A percentile compares a stretch with the other conserved stretches of the same genome.
Conservation (phyloP, 2,888 invertebrate species). For the Oxyteleia sp. region DNA sequence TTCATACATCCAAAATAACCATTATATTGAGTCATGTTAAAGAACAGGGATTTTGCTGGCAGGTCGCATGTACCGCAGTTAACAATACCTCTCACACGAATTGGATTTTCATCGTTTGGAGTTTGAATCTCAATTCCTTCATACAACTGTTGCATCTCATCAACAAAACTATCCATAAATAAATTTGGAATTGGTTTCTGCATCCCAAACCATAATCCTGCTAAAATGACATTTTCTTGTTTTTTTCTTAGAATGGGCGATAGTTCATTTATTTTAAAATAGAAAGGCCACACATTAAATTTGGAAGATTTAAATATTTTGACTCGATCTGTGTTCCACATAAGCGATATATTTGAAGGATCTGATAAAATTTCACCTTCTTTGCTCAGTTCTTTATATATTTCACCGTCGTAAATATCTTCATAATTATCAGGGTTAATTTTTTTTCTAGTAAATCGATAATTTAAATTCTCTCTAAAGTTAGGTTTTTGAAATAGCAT, state of each 20-base stretch:
- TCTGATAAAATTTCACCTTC: neutral
- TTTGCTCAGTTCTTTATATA: neutral
- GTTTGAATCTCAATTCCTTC: constrained; percentile 18
- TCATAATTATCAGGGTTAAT: constrained; percentile 9
- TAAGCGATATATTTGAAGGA: constrained; percentile 2
- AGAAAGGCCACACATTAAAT: constrained; percentile 18
- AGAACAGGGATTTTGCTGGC: constrained; percentile 52
- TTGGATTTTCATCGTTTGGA: neutral
- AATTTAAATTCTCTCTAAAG: constrained; percentile 60
- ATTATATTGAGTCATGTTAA: constrained; percentile 49
- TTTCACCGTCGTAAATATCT: constrained; percentile 31
- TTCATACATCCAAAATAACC: constrained; percentile 34
- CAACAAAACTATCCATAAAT: constrained; percentile 23
- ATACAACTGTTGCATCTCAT: constrained; percentile 31
- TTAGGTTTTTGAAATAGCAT: constrained; percentile 18
- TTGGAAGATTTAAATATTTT: constrained; percentile 19
- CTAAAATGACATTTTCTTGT: constrained; percentile 15
- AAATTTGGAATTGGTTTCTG: constrained; percentile 32
- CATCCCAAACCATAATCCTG: constrained; percentile 22
- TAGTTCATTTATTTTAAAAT: constrained; percentile 18
- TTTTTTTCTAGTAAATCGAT: constrained; percentile 48
- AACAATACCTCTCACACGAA: constrained; percentile 17
- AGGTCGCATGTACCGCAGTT: constrained; percentile 57
- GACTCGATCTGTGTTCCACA: constrained; percentile 27
- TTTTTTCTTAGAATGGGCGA: constrained; percentile 2